These are phyloP conservation scores for Agrypnus murinus DNA, from an alignment of 2,888 invertebrate species.

Conservation along the genomic window DNA sequence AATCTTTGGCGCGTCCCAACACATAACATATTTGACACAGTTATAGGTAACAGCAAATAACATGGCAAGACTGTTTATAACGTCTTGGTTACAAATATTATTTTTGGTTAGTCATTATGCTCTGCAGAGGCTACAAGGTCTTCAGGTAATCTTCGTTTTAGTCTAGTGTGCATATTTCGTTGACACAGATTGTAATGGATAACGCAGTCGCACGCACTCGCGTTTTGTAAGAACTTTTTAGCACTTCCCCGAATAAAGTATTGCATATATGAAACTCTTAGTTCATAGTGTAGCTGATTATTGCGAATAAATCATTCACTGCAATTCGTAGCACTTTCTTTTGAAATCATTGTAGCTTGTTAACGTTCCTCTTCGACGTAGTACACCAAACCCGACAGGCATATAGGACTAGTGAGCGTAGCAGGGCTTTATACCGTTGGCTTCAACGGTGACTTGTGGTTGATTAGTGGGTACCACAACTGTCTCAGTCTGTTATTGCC, in stretches of 20 bases:
- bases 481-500: constrained; percentile 10
- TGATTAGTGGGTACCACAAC: constrained; percentile 19
- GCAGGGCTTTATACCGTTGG: constrained; percentile 11
- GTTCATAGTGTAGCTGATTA: too few species aligned
- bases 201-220: not conserved
- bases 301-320: constrained; percentile 23
- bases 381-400: constrained; percentile 10
- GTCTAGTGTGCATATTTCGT: too few species aligned
- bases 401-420: constrained; percentile 18
- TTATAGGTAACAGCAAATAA: too few species aligned
- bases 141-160: too few species aligned
- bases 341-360: constrained; percentile 22
- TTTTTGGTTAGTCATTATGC: too few species aligned
- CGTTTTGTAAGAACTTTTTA: constrained; percentile 8
- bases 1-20: too few species aligned
- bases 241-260: not conserved
- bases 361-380: constrained; percentile 13
- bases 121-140: too few species aligned
- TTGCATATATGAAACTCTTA: constrained; percentile 7
- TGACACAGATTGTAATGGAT: not conserved
- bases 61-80: too few species aligned
- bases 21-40: too few species aligned
- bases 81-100: too few species aligned
- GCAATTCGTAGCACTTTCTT: constrained; percentile 24
- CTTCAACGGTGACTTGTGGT: constrained; percentile 23